Evolutionary conservation across 2,888 invertebrate genomes (phyloP).

Genomic region (Mythimna pallens): DNA sequence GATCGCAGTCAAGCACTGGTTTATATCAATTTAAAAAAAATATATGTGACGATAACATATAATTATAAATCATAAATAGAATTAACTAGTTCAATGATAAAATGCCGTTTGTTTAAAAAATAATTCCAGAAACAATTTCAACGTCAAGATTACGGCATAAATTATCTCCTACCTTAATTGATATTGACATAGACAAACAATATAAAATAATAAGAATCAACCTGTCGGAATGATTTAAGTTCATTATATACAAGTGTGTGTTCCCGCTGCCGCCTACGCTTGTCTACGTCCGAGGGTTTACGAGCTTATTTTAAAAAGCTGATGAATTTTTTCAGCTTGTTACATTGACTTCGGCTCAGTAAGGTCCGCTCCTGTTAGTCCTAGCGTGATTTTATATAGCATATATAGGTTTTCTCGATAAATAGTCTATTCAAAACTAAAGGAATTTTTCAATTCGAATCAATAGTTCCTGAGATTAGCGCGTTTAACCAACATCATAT

Average conservation of each 20-base stretch:
- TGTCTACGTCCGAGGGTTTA: conserved; percentile 23
- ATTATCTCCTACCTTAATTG: conserved; percentile 34
- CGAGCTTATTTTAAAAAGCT: conserved; percentile 4
- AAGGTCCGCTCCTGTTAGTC: no score
- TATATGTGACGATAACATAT: no score
- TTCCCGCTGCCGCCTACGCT: conserved; percentile 35
- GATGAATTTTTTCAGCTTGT: not conserved
- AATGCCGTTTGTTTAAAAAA: not conserved
- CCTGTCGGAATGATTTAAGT: conserved; percentile 45
- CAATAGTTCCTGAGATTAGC: no score
- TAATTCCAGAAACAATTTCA: conserved; percentile 8
- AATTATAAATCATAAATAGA: not conserved
- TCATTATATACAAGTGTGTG: conserved; percentile 18
- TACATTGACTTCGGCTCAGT: not conserved
- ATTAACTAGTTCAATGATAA: not conserved
- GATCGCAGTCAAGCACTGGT: no score
- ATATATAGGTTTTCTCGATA: no score
- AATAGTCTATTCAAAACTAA: no score
- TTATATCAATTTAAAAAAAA: no score
- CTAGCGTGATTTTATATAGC: no score
- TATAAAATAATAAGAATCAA: conserved; percentile 37
- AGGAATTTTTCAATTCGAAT: no score
- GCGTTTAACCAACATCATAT: no score
- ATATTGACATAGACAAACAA: conserved; percentile 47
- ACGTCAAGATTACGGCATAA: conserved; percentile 13